phyloP scores from a whole-genome alignment of 2,888 invertebrate genomes.

The Acleris cristana region DNA sequence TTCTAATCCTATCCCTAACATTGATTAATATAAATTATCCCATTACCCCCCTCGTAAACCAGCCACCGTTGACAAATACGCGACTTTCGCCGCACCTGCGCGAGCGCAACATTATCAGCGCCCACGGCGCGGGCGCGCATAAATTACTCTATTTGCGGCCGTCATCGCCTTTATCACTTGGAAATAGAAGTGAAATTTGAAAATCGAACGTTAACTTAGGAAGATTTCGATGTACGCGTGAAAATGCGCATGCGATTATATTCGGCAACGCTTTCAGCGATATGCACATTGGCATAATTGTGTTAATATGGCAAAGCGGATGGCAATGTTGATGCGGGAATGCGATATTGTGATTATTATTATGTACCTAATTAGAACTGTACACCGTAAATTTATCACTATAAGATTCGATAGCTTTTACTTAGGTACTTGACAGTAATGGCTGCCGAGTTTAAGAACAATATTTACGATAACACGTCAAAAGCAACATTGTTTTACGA shows the following conservation, averaged over 20 bases:
- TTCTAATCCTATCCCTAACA: constrained; percentile 21
- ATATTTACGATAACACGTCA: too few species aligned
- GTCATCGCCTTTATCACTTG: neutral
- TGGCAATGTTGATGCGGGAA: too few species aligned
- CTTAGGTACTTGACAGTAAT: too few species aligned
- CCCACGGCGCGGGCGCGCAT: constrained; percentile 49
- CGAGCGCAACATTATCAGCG: constrained; percentile 59
- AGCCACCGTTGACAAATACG: constrained; percentile 65
- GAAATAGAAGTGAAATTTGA: neutral
- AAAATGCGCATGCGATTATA: constrained; percentile 1
- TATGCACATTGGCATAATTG: neutral
- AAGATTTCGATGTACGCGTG: neutral
- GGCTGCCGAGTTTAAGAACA: too few species aligned
- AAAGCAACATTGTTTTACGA: too few species aligned
- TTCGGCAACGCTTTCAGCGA: neutral
- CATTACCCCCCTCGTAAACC: constrained; percentile 29
- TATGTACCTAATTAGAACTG: too few species aligned
- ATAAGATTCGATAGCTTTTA: too few species aligned
- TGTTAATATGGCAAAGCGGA: too few species aligned
- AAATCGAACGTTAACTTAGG: neutral
- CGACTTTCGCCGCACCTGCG: constrained; percentile 65
- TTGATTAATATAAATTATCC: constrained; percentile 32
- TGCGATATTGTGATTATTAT: neutral
- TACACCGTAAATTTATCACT: too few species aligned
- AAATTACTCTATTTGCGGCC: constrained; percentile 39